These are phyloP conservation scores for Heliopora coerulea DNA, from an alignment of 92 coral and sea anemone genomes.

Conservation along the genomic window DNA sequence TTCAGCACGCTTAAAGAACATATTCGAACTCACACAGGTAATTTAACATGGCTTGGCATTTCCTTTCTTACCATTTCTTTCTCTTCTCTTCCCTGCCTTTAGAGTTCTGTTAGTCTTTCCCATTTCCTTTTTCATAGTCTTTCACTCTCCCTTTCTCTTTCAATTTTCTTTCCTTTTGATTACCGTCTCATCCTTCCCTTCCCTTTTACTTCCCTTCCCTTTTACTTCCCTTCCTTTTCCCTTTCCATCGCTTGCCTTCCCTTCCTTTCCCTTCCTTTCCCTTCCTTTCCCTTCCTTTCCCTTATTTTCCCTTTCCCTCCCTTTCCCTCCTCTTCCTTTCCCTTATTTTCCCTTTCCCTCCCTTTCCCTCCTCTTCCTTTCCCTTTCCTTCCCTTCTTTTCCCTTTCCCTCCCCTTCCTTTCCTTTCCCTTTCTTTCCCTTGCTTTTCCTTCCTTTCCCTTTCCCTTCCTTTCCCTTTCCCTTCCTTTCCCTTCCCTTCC, in stretches of 20 bases:
- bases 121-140: neutral
- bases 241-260: neutral
- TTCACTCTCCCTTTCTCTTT: neutral
- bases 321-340: neutral
- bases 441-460: neutral
- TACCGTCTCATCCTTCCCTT: neutral
- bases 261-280: neutral
- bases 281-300: neutral
- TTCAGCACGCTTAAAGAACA: constrained; percentile 99
- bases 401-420: neutral
- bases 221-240: neutral
- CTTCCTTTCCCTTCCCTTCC: neutral
- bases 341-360: neutral
- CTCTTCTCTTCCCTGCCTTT: neutral
- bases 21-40: constrained; percentile 98
- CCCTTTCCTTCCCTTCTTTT: neutral
- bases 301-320: neutral
- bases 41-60: neutral
- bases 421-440: neutral
- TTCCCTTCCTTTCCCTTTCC: neutral
- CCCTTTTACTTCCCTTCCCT: neutral
- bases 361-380: neutral
- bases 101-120: neutral
- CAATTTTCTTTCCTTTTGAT: neutral
- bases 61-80: neutral